Conservation (phyloP, 2,797 vertebrate genomes). For the Nyctalus aviator region DNA sequence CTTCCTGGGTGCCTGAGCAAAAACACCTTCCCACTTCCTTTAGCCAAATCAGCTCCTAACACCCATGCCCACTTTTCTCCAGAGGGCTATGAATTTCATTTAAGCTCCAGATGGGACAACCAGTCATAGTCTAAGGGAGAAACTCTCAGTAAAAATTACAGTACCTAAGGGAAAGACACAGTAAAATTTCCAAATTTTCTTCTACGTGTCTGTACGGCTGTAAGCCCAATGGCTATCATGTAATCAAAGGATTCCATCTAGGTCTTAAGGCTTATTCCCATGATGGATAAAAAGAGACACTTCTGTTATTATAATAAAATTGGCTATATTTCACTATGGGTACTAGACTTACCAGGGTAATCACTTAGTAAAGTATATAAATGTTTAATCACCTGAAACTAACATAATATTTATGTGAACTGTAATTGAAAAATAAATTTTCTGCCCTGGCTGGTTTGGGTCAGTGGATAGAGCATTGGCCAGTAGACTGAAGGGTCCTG, state of each 20-base stretch:
- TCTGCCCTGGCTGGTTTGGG: too few relatives aligned
- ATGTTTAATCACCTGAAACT: background rate
- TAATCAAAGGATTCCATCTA: background rate
- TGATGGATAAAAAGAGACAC: background rate
- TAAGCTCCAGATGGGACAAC: background rate
- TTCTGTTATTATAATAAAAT: background rate
- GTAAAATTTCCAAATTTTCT: conserved; percentile 34
- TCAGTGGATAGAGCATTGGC: too few relatives aligned
- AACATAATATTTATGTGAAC: background rate
- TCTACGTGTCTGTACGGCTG: background rate
- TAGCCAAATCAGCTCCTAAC: background rate
- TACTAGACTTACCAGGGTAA: background rate
- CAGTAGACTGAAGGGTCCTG: too few relatives aligned
- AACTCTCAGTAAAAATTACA: background rate
- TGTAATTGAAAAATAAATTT: background rate
- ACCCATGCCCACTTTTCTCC: background rate
- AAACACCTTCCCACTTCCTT: background rate
- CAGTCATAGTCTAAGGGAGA: conserved; percentile 10
- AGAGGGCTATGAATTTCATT: background rate
- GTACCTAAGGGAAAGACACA: background rate
- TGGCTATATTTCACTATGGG: background rate
- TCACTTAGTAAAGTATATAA: background rate
- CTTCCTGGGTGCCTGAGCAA: background rate
- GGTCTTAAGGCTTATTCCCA: conserved; percentile 21
- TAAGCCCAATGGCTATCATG: background rate